phyloP scores from a whole-genome alignment of 2,113 vertebrate genomes.

The Chaetodon auriga region DNA sequence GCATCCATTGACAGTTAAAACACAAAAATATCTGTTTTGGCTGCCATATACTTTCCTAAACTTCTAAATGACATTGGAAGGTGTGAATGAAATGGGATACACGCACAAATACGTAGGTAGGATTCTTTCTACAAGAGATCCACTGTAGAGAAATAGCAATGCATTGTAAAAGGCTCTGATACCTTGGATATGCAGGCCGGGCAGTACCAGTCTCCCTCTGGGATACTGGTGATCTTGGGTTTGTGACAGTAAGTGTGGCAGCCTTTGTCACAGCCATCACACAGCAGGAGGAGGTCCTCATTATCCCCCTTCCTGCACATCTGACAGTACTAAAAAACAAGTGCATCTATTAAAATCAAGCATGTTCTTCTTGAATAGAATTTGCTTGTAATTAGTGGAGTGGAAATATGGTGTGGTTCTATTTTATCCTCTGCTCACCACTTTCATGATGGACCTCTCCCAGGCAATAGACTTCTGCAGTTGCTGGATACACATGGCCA shows the following conservation, averaged over 20 bases:
- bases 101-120: neutral
- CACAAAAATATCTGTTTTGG: neutral
- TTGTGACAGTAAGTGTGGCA: slow-evolving; percentile 99
- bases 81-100: neutral
- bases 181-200: slow-evolving; percentile 99
- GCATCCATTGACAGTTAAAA: neutral
- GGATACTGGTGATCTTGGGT: slow-evolving; percentile 96
- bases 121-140: neutral
- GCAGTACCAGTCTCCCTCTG: slow-evolving; percentile 99
- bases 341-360: slow-evolving; percentile 49
- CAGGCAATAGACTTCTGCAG: slow-evolving; percentile 99
- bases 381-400: neutral
- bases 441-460: slow-evolving; percentile 99
- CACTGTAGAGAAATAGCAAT: neutral
- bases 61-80: neutral
- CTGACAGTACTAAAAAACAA: slow-evolving; percentile 93
- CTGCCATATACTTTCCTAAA: neutral
- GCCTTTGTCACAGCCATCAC: slow-evolving; percentile 98
- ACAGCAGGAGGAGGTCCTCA: slow-evolving; percentile 96
- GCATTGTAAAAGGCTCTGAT: slow-evolving; percentile 35
- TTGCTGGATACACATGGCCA: slow-evolving; percentile 98
- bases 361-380: neutral
- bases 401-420: neutral
- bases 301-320: slow-evolving; percentile 98
- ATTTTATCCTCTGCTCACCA: slow-evolving; percentile 86